Base-by-base conservation (phyloP, 2,113 vertebrate genomes). In the Crotophaga sulcirostris region DNA sequence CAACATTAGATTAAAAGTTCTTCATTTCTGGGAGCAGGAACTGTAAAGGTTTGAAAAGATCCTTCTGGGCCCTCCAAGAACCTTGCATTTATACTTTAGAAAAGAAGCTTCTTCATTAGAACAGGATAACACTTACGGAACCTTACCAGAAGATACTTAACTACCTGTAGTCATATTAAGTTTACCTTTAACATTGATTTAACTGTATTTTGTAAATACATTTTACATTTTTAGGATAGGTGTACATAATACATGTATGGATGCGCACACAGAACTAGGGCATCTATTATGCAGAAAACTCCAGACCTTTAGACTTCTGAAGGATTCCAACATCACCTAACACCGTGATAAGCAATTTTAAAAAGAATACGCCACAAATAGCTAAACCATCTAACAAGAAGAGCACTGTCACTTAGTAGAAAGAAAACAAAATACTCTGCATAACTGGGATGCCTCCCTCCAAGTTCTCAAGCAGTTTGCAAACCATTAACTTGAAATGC, bases 401-500 rank as follows among this genome's bases (percentile, higher is more conserved):
- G 13, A 59, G 42, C 33, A 14, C 78, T 76, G 40, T 56, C 63
- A 62, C 75, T 86, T 70, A 67, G 88, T 13, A 59, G 45, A 85
- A 90, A n/a, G 45, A 88, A 85, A 86, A 16, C 38, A 70, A 73
- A 94, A 54, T 83, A 19, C 16, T 85, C 38, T 52, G 52, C 76
- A 24, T 94, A 87, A 47, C 67, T 95, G 75, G 21, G 34, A 91
- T 94, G 52, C 73, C 60, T 94, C 28, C 40, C n/a, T 86, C 36
- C n/a, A 38, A 42, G 47, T 90, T 88, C 92, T 94, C 85, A 63
- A 68, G 68, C 72, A 60, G 68, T 93, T 89, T 86, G 60, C 56
- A 96, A 93, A 95, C 83, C 88, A 94, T 96, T 95, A 94, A 95
- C 93, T 77, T 88, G 56, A 70, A 91, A 86, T 29, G 55, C 10